A percentile compares a stretch with the other conserved stretches of the same genome.
These are phyloP conservation scores for Zoanthus sociatus DNA, from an alignment of 92 coral and sea anemone species.

Conservation along the genomic window DNA sequence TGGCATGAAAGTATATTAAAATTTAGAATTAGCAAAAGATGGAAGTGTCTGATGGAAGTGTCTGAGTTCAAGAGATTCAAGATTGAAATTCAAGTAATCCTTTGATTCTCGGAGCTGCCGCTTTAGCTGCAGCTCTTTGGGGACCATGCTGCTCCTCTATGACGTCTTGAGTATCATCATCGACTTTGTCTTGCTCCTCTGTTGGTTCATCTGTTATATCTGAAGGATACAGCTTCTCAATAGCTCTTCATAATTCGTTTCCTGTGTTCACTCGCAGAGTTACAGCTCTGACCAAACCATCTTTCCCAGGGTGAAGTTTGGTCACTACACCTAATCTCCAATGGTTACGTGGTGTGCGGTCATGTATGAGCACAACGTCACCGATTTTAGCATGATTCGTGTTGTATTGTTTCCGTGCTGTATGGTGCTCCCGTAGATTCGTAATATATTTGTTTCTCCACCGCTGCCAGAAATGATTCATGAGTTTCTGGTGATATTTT, in stretches of 20 bases:
- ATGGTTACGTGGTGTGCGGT: constrained; percentile 30
- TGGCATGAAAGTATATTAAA: too few relatives aligned
- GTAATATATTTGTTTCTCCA: constrained; percentile 1
- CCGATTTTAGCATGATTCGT: not conserved
- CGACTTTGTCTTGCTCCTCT: not conserved
- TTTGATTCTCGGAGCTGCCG: not conserved
- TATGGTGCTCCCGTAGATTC: not conserved
- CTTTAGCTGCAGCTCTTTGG: constrained; percentile 32
- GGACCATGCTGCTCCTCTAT: not conserved
- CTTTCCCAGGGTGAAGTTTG: constrained; percentile 35
- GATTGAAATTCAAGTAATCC: too few relatives aligned
- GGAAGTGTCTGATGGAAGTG: too few relatives aligned
- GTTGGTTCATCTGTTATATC: constrained; percentile 24
- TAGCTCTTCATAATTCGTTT: constrained; percentile 29
- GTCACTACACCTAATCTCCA: constrained; percentile 38
- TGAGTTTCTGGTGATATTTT: not conserved
- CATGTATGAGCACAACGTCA: constrained; percentile 34
- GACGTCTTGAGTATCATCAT: constrained; percentile 8
- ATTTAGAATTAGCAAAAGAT: too few relatives aligned
- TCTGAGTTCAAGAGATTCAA: too few relatives aligned
- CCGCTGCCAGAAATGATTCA: not conserved
- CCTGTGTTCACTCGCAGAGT: constrained; percentile 21
- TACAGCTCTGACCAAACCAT: constrained; percentile 32
- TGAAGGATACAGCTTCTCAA: constrained; percentile 36
- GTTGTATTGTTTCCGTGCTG: constrained; percentile 17